These are phyloP conservation scores for Thymelicus sylvestris DNA, from an alignment of 2,888 invertebrate genomes.

Conservation along the genomic window DNA sequence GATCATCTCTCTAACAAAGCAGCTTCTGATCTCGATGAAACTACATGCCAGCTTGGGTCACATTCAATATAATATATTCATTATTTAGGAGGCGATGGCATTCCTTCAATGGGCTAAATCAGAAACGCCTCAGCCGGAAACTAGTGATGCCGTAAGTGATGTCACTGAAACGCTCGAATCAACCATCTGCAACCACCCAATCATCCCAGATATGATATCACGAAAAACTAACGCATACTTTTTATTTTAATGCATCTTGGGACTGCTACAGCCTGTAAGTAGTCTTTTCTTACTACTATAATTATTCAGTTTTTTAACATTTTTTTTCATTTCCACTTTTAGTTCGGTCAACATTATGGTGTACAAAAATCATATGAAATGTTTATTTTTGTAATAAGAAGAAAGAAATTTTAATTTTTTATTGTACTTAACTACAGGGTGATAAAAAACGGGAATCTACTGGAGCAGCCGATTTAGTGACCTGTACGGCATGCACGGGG, in stretches of 20 bases:
- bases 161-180: constrained; percentile 61
- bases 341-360: neutral
- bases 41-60: constrained; percentile 63
- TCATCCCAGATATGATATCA: constrained; percentile 66
- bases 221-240: constrained; percentile 78
- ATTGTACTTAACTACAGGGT: constrained; percentile 81
- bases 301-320: constrained; percentile 14
- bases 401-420: constrained; percentile 15
- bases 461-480: constrained; percentile 92
- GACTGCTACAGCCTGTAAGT: constrained; percentile 82
- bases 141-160: constrained; percentile 81
- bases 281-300: constrained; percentile 48
- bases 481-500: constrained; percentile 91
- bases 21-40: constrained; percentile 46
- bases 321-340: neutral
- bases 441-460: constrained; percentile 93
- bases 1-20: constrained; percentile 33
- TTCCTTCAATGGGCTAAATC: constrained; percentile 76
- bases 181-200: constrained; percentile 62
- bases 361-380: no score
- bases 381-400: neutral
- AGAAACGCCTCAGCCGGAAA: constrained; percentile 72
- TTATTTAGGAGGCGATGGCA: constrained; percentile 81
- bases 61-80: constrained; percentile 62
- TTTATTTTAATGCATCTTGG: constrained; percentile 80